Percentiles rank a stretch among this genome's conserved stretches.
These are phyloP conservation scores for Epirrhoe alternata DNA, from an alignment of 2,888 invertebrate species.

Conservation along the genomic window DNA sequence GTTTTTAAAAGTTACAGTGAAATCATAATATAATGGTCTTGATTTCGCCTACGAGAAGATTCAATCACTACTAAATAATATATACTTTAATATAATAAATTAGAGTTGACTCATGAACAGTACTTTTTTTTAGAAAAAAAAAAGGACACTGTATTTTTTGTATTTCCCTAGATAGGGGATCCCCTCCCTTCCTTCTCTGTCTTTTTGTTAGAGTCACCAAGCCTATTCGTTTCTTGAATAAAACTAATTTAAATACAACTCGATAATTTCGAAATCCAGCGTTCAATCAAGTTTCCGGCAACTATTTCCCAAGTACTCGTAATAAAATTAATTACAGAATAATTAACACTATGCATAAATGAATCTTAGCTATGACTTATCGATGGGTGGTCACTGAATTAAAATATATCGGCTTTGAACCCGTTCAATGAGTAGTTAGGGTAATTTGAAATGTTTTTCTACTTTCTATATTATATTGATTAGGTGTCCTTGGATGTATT, in stretches of 20 bases:
- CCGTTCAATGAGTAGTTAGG: constrained; percentile 29
- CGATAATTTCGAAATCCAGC: constrained; percentile 40
- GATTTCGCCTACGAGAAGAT: too few relatives aligned
- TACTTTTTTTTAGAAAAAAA: too few relatives aligned
- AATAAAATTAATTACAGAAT: constrained; percentile 44
- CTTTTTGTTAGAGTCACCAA: neutral
- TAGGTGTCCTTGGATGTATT: constrained; percentile 5
- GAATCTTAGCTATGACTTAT: constrained; percentile 70
- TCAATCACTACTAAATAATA: too few relatives aligned
- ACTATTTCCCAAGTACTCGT: constrained; percentile 29
- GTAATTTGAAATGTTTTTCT: constrained; percentile 37
- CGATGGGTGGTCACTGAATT: constrained; percentile 61
- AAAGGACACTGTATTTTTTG: too few relatives aligned
- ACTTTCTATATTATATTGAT: constrained; percentile 21
- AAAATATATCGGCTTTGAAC: constrained; percentile 40
- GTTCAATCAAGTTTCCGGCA: constrained; percentile 30
- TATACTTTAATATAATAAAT: too few relatives aligned
- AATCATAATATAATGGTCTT: too few relatives aligned
- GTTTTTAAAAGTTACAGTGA: too few relatives aligned
- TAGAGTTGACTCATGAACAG: too few relatives aligned
- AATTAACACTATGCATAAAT: constrained; percentile 75
- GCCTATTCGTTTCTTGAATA: neutral
- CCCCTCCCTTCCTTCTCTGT: too few relatives aligned
- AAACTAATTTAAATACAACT: constrained; percentile 3
- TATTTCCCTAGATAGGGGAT: too few relatives aligned